phyloP scores from a whole-genome alignment of 1,140 invertebrate genomes.

The Drosophila prosaltans region DNA sequence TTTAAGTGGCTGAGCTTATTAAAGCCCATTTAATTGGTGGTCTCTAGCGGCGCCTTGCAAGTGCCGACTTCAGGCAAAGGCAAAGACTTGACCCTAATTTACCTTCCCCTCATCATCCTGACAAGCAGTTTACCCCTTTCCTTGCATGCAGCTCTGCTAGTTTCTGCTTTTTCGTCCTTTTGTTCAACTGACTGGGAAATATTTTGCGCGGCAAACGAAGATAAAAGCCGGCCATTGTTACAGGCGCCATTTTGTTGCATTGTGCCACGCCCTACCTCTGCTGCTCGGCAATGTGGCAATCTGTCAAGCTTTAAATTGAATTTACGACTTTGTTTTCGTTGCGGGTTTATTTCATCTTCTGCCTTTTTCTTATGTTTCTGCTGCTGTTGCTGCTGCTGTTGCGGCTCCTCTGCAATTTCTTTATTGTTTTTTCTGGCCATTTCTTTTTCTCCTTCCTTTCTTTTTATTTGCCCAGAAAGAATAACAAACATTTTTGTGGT shows the following conservation, averaged over 20 bases:
- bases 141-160: neutral
- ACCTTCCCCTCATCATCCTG: neutral
- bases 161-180: conserved; percentile 5
- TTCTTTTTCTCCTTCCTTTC: conserved; percentile 50
- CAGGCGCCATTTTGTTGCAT: conserved; percentile 56
- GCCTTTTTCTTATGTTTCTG: conserved; percentile 33
- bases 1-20: conserved; percentile 73
- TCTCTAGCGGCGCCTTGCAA: conserved; percentile 47
- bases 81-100: conserved; percentile 71
- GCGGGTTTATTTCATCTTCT: conserved; percentile 73
- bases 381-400: conserved; percentile 8
- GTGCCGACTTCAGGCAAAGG: conserved; percentile 43
- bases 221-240: conserved; percentile 55
- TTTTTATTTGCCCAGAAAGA: conserved; percentile 53
- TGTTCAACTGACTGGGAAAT: conserved; percentile 32
- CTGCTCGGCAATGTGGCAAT: conserved; percentile 68
- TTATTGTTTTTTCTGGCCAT: conserved; percentile 33
- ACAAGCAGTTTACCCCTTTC: neutral
- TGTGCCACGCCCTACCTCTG: conserved; percentile 11
- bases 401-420: conserved; percentile 32
- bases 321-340: conserved; percentile 81
- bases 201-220: conserved; percentile 52
- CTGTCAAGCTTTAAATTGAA: conserved; percentile 82
- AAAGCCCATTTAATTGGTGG: conserved; percentile 71
- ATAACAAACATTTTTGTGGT: conserved; percentile 55